phyloP scores from a whole-genome alignment of 1,140 invertebrate genomes.

The Drosophila biarmipes region DNA sequence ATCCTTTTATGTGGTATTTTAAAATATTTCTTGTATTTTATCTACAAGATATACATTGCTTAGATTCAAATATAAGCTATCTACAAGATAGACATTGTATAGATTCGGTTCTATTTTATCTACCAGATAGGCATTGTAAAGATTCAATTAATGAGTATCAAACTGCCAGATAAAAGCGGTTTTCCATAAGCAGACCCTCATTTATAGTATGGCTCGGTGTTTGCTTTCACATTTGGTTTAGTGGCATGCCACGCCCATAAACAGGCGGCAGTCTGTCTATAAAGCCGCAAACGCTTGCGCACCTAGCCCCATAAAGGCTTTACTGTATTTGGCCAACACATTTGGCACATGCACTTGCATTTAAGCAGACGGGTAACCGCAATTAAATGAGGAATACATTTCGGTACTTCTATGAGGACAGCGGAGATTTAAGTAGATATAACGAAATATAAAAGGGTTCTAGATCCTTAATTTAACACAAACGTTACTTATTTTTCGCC shows the following conservation, averaged over 20 bases:
- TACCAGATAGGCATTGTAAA: neutral
- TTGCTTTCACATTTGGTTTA: slow-evolving; percentile 19
- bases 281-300: slow-evolving; percentile 54
- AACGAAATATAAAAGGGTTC: no score
- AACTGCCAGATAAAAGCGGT: neutral
- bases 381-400: slow-evolving; percentile 36
- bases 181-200: neutral
- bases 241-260: slow-evolving; percentile 33
- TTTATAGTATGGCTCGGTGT: neutral
- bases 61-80: no score
- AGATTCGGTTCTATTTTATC: no score
- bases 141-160: neutral
- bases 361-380: slow-evolving; percentile 16
- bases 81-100: no score
- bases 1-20: no score
- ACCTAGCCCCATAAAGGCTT: slow-evolving; percentile 41
- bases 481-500: slow-evolving; percentile 7
- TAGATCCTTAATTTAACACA: neutral
- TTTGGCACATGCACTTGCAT: slow-evolving; percentile 4
- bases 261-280: slow-evolving; percentile 58
- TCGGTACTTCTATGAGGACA: neutral
- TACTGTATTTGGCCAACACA: slow-evolving; percentile 11
- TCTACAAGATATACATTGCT: no score
- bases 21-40: no score
- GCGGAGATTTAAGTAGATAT: neutral